Conservation (phyloP, 2,113 vertebrate species). For the Phyllopteryx taeniolatus region DNA sequence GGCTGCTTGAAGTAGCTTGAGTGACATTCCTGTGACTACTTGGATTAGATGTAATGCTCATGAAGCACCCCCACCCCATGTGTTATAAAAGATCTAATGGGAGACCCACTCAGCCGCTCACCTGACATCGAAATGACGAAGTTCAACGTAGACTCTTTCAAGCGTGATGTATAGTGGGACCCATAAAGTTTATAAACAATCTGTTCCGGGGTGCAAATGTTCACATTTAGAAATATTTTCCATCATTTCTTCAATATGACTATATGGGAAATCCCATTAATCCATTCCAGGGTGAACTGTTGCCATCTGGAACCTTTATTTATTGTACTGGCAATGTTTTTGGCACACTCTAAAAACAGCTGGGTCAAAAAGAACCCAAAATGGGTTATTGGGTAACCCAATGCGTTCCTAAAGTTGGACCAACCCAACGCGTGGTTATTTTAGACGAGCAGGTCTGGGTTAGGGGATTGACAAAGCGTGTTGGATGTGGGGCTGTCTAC, state of each 20-base stretch:
- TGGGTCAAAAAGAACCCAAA: no score
- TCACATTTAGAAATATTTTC: not conserved
- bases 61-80: not conserved
- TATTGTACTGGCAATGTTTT: no score
- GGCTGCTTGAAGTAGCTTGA: constrained; percentile 24
- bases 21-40: constrained; percentile 44
- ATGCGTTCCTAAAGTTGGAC: no score
- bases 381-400: no score
- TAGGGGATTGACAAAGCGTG: no score
- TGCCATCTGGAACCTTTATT: no score
- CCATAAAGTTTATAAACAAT: constrained; percentile 9
- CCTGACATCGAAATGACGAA: constrained; percentile 50
- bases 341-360: no score
- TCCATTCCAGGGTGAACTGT: no score
- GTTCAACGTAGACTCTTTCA: constrained; percentile 46
- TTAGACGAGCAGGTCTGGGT: no score
- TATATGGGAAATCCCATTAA: no score
- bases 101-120: constrained; percentile 53
- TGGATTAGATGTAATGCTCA: constrained; percentile 46
- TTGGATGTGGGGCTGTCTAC: no score
- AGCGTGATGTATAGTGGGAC: constrained; percentile 41
- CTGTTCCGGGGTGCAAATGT: not conserved
- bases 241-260: not conserved
- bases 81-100: constrained; percentile 33
- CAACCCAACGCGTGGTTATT: no score